Percentiles rank a stretch among this genome's conserved stretches.
Evolutionary conservation across 2,113 vertebrate species (phyloP).

Genomic region (Microtus richardsoni): DNA sequence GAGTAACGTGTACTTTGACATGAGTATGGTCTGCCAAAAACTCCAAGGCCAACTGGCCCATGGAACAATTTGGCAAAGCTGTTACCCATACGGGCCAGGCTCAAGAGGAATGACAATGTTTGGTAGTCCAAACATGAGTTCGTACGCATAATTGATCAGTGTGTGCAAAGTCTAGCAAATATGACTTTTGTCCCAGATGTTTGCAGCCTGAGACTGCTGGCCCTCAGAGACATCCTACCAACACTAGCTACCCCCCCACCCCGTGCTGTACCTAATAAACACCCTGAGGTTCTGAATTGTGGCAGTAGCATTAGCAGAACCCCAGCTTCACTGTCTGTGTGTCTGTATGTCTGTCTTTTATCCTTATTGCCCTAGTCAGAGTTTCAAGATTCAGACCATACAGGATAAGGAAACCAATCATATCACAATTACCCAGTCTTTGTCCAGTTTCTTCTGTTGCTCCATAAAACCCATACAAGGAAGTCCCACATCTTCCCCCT

Average conservation of each 20-base stretch:
- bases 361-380: background rate
- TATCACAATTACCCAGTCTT: background rate
- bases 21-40: background rate
- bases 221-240: background rate
- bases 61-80: background rate
- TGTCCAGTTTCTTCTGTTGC: background rate
- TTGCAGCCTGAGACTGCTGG: background rate
- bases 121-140: background rate
- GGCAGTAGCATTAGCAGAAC: background rate
- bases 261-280: background rate
- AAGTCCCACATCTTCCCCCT: background rate
- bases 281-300: background rate
- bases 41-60: background rate
- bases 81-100: background rate
- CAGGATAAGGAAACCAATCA: background rate
- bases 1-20: background rate
- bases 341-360: background rate
- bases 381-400: background rate
- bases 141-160: background rate
- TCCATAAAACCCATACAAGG: background rate
- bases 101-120: background rate
- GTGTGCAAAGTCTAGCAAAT: background rate
- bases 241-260: background rate
- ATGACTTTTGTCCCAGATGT: background rate
- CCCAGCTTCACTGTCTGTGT: background rate